Conservation (phyloP, 2,888 invertebrate species). For the Smittia sp. region DNA sequence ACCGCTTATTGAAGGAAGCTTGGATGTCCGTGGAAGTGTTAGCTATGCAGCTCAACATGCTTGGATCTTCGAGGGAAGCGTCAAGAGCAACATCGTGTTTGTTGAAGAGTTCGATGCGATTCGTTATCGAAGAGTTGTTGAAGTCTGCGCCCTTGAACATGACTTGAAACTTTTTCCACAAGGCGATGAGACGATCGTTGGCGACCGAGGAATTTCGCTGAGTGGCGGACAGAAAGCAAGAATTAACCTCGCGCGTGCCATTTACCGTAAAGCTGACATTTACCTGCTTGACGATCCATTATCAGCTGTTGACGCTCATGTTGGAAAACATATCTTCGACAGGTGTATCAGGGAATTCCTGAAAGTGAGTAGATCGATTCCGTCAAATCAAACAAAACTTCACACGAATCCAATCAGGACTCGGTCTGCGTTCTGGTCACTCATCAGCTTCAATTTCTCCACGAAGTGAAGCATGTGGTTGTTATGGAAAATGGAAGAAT, state of each 20-base stretch:
- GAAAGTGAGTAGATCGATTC: slow-evolving; percentile 55
- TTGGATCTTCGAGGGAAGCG: slow-evolving; percentile 61
- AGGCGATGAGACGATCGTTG: slow-evolving; percentile 75
- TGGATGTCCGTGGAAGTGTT: slow-evolving; percentile 54
- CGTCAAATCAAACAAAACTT: slow-evolving; percentile 64
- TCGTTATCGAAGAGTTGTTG: slow-evolving; percentile 61
- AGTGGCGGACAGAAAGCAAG: slow-evolving; percentile 84
- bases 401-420: slow-evolving; percentile 53
- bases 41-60: slow-evolving; percentile 65
- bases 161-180: slow-evolving; percentile 74
- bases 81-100: slow-evolving; percentile 70
- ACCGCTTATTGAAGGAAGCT: slow-evolving; percentile 55
- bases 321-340: slow-evolving; percentile 63
- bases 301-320: slow-evolving; percentile 67
- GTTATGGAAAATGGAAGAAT: slow-evolving; percentile 52
- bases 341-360: slow-evolving; percentile 61
- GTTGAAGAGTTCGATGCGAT: slow-evolving; percentile 57
- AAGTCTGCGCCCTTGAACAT: slow-evolving; percentile 62
- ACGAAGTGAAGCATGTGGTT: slow-evolving; percentile 56
- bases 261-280: slow-evolving; percentile 71
- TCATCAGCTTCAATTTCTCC: slow-evolving; percentile 72
- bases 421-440: slow-evolving; percentile 77
- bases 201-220: slow-evolving; percentile 76
- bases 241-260: slow-evolving; percentile 72
- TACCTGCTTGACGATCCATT: slow-evolving; percentile 69